Base-by-base conservation (phyloP, 1,140 invertebrate species). In the Bombus soroeensis region DNA sequence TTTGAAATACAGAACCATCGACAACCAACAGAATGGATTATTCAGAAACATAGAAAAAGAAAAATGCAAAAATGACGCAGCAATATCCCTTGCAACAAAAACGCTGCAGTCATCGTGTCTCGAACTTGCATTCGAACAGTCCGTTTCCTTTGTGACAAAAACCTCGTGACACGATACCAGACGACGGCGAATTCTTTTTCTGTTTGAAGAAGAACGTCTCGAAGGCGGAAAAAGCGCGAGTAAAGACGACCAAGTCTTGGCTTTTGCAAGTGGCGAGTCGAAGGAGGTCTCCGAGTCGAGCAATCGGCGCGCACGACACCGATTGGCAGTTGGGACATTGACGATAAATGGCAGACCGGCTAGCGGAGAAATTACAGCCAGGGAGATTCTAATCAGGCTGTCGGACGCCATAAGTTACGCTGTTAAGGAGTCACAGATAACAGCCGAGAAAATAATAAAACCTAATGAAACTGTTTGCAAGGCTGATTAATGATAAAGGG, bases 381-480 rank as follows among this genome's bases (percentile, higher is more conserved):
- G 75, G 59, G 62, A 71, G 86, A 87, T 87, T 64, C 72, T 87
- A 87, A 87, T 87, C 82, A 32, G 62, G 32, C 79, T 89, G 83
- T 88, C 83, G 80, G 87, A 89, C 64, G 80, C 70, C 75, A 86
- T 86, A 88, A 88, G 75, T 90, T 81, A 88, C 68, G 43, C 77
- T 78, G 74, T 87, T 83, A 88, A 90, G 62, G 59, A 39, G 37
- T n/a, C 32, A 13, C 57, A 28, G 78, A 86, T 79, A 88, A 86
- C 66, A 41, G n/a, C 70, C 41, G 68, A 66, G 66, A 85, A 88
- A 81, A 83, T 89, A 90, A 91, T 90, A 78, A 86, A 57, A n/a
- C 79, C 75, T 85, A 86, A 91, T 91, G 83, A 79, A 91, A 88
- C 82, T 91, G 85, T 90, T 88, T 90, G 79, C 78, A 91, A 86